Percentiles rank a stretch among this genome's conserved stretches.
These are phyloP conservation scores for Buteo buteo DNA, from an alignment of 2,113 vertebrate genomes.

Conservation along the genomic window DNA sequence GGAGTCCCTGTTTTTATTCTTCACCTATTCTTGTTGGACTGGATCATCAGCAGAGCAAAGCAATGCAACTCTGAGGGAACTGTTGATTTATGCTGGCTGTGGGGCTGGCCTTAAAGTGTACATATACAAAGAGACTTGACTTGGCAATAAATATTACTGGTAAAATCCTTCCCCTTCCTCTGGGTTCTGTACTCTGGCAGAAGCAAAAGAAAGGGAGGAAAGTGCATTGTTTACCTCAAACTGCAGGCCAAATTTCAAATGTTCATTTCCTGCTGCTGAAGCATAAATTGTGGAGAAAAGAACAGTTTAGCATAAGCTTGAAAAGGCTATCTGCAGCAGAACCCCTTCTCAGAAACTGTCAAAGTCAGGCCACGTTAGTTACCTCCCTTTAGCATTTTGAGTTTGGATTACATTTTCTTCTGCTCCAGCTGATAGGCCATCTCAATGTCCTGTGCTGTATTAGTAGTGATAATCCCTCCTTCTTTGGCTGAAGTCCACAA, in stretches of 20 bases:
- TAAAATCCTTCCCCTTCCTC: not conserved
- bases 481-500: slow-evolving; percentile 2
- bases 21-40: not conserved
- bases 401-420: not conserved
- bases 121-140: not conserved
- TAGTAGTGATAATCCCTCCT: slow-evolving; percentile 3
- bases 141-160: not conserved
- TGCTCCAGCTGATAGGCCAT: not conserved
- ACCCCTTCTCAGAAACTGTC: not conserved
- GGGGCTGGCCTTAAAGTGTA: not conserved
- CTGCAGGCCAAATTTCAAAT: not conserved
- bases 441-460: not conserved
- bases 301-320: not conserved
- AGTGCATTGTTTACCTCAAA: not conserved
- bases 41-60: not conserved
- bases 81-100: not conserved
- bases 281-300: not conserved
- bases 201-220: not conserved
- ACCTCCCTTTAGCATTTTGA: not conserved
- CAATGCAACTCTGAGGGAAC: not conserved
- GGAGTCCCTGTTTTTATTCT: not conserved
- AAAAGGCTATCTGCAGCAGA: not conserved
- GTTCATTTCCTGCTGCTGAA: not conserved
- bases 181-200: not conserved
- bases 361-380: not conserved